Conservation (phyloP, 2,113 vertebrate species). For the Gallinago jamesoni region DNA sequence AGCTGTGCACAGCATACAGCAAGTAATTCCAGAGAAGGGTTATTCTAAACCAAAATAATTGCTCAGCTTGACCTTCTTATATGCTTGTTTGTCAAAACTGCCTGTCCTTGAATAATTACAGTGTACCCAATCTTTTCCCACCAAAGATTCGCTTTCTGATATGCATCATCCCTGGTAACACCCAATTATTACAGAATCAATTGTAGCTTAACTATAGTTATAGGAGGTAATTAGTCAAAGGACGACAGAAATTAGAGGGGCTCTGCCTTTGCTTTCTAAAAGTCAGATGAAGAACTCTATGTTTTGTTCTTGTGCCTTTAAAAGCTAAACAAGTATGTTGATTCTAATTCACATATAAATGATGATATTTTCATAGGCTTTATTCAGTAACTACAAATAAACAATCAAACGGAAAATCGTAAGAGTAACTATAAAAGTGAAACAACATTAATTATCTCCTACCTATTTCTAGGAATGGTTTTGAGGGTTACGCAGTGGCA, state of each 20-base stretch:
- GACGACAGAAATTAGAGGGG: not conserved
- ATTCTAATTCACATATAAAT: not conserved
- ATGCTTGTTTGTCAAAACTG: conserved; percentile 34
- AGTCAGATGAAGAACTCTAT: not conserved
- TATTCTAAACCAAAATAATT: conserved; percentile 44
- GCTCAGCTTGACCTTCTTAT: conserved; percentile 1
- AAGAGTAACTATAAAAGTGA: not conserved
- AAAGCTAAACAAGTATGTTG: not conserved
- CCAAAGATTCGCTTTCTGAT: not conserved
- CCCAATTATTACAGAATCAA: conserved; percentile 23
- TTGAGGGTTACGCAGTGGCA: not conserved
- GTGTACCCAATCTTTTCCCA: not conserved
- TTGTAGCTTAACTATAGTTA: not conserved
- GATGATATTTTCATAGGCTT: not conserved
- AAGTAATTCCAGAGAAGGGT: not conserved
- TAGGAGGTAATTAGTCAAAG: conserved; percentile 21
- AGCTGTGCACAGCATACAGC: not conserved
- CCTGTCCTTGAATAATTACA: conserved; percentile 41
- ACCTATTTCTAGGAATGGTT: not conserved
- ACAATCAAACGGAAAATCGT: not conserved
- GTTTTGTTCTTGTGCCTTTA: not conserved
- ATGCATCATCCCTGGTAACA: not conserved
- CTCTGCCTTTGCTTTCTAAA: not conserved
- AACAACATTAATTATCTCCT: not conserved
- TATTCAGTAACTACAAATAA: not conserved